Conservation (phyloP, 37 sponge, comb jelly and placozoan genomes). For the Eunapius fragilis region DNA sequence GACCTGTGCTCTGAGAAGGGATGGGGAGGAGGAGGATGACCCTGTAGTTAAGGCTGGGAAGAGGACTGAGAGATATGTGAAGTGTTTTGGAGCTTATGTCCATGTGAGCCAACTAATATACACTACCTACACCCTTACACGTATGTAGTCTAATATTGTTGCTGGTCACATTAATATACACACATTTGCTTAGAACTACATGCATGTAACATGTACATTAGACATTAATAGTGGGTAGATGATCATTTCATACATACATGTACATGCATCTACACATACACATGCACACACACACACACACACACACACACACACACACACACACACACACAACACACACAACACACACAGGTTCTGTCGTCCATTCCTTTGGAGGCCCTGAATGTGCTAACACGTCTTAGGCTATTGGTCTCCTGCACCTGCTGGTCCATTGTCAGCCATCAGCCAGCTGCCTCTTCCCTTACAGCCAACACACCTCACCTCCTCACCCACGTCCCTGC, state of each 20-base stretch:
- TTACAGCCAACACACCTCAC: background rate
- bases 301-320: background rate
- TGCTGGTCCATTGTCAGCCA: background rate
- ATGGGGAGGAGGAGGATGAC: background rate
- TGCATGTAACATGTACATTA: background rate
- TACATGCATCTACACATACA: background rate
- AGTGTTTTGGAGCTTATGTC: conserved; percentile 11
- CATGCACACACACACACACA: background rate
- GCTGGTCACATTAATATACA: background rate
- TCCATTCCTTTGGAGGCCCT: background rate
- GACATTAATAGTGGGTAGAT: too few species aligned
- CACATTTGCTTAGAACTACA: too few species aligned
- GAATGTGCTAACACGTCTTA: background rate
- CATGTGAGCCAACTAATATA: too few species aligned
- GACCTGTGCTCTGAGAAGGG: background rate
- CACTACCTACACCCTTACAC: too few species aligned
- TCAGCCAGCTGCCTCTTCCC: background rate
- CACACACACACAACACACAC: background rate
- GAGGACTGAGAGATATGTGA: background rate
- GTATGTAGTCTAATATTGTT: background rate
- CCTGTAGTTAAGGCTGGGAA: background rate
- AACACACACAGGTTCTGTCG: background rate
- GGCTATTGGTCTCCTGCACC: background rate
- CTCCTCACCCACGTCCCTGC: background rate
- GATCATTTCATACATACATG: background rate